phyloP scores from a whole-genome alignment of 2,888 invertebrate genomes.

The Scaptomyza parva region DNA sequence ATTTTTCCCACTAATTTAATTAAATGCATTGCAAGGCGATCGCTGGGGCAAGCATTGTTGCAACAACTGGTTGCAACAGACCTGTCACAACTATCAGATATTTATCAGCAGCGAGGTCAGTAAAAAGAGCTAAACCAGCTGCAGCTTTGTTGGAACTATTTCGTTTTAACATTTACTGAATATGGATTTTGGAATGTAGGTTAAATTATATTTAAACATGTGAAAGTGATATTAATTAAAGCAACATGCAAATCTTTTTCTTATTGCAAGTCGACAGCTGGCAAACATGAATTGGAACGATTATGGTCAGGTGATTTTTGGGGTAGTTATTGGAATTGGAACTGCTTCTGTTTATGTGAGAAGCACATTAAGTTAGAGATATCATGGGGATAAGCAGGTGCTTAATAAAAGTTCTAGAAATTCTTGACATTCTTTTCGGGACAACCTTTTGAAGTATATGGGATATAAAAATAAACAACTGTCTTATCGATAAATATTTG shows the following conservation, averaged over 20 bases:
- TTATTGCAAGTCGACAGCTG: not conserved
- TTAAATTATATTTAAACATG: not conserved
- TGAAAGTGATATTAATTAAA: conserved; percentile 1
- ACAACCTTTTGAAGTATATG: too few species aligned
- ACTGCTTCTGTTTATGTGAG: conserved; percentile 1
- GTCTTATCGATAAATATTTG: not conserved
- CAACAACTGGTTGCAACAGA: conserved; percentile 26
- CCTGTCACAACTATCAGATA: conserved; percentile 68
- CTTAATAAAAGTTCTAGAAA: too few species aligned
- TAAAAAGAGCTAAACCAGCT: conserved; percentile 49
- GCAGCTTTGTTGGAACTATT: conserved; percentile 2
- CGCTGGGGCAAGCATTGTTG: conserved; percentile 19
- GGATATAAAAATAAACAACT: not conserved
- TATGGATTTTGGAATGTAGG: not conserved
- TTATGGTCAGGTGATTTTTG: not conserved
- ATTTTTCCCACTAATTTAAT: conserved; percentile 67
- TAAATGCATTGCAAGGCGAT: conserved; percentile 48
- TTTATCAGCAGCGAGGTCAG: conserved; percentile 11
- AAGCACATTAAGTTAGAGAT: not conserved
- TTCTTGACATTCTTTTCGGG: too few species aligned
- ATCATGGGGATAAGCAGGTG: not conserved
- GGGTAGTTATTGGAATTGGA: not conserved
- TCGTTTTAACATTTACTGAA: not conserved
- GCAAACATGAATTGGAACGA: not conserved
- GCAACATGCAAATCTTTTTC: not conserved